These are phyloP conservation scores for Sinhomidia bicolor DNA, from an alignment of 2,888 invertebrate genomes.

Conservation along the genomic window DNA sequence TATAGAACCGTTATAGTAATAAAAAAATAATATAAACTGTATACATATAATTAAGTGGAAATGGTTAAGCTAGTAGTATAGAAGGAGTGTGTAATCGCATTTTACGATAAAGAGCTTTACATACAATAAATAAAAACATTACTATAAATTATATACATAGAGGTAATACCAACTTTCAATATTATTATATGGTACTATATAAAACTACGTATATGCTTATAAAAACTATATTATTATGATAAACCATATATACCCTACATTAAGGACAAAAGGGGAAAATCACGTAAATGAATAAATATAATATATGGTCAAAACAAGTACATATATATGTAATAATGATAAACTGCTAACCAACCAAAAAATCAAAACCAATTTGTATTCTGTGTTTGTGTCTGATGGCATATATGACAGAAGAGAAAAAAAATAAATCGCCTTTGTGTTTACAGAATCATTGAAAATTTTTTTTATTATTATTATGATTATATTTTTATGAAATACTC, in stretches of 20 bases:
- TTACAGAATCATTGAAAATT: not conserved
- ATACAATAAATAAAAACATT: conserved; percentile 35
- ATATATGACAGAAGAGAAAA: not conserved
- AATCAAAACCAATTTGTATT: not conserved
- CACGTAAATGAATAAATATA: conserved; percentile 2
- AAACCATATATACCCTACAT: not conserved
- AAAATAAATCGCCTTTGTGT: not conserved
- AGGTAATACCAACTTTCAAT: conserved; percentile 1
- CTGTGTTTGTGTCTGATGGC: not conserved
- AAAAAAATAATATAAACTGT: not conserved
- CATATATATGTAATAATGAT: too few relatives aligned
- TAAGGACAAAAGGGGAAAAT: conserved; percentile 24
- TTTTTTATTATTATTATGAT: not conserved
- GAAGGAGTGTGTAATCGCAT: conserved; percentile 67
- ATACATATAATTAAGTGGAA: not conserved
- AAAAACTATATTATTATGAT: not conserved
- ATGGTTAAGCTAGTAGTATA: conserved; percentile 9
- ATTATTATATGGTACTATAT: not conserved
- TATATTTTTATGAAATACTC: not conserved
- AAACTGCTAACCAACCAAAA: not conserved
- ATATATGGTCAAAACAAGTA: not conserved
- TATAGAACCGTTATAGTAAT: not conserved
- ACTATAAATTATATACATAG: conserved; percentile 9
- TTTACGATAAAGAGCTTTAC: conserved; percentile 72
- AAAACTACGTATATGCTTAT: conserved; percentile 1